Base-by-base conservation (phyloP, 2,113 vertebrate genomes). In the Plestiodon gilberti region DNA sequence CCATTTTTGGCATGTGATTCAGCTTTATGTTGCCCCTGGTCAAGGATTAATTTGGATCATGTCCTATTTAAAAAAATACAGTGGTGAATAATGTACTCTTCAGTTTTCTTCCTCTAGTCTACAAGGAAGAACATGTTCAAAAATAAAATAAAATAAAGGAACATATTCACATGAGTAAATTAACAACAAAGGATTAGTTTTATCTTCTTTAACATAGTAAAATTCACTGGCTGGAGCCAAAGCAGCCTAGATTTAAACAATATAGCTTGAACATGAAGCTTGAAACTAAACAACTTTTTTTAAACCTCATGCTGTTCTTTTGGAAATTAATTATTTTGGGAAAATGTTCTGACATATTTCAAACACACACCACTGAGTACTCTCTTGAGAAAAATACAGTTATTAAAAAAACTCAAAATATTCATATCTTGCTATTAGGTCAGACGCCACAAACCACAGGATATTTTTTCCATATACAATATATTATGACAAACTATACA, bases 391-490 rank as follows among this genome's bases (percentile, higher is more conserved):
- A 90, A 20, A 55, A 77, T 76, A 73, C 14, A 77, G 15, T 69
- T 79, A 87, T 82, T 17, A 73, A 81, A 91, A 48, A 80, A 17
- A 73, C 78, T 81, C 77, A 76, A 83, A 61, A 57, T 71, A 35
- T 62, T 78, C 88, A 64, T 48, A 78, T 79, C 74, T 83, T 84
- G 35, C 52, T 67, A 75, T 87, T 8, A 91, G 52, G 61, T 84
- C 85, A 78, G 52, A 86, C 25, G 38, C 83, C 85, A 89, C 82
- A 92, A 89, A 88, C 82, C 90, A 89, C 40, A 86, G 43, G 43
- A 8, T 40, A 25, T 57, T 84, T 30, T 76, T 87, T 67, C 55
- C 75, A 82, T 79, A 7, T 38, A 55, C 18, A 87, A 82, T 71
- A 81, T 81, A 69, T 84, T 85, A 77, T 64, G 79, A 76, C 13